Base-by-base conservation (phyloP, 2,113 vertebrate species). In the Anhinga rufa region DNA sequence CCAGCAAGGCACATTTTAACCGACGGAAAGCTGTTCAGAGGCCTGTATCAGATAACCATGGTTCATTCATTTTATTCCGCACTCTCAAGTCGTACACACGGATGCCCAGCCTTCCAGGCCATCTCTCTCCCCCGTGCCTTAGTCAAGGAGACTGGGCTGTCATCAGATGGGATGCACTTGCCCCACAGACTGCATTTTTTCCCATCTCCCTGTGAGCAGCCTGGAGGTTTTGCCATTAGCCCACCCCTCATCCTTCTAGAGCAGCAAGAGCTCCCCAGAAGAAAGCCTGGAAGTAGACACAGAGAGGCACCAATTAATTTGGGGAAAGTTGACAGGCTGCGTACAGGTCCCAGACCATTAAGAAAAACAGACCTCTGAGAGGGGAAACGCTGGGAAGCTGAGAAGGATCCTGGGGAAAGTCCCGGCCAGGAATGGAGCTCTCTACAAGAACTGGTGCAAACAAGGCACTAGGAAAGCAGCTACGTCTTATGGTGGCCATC, bases 361-460 rank as follows among this genome's bases (percentile, higher is more conserved):
- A 91, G 82, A 74, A 70, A 93, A 96, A 72, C 96, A 97, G 92
- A 96, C 14, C 29, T 94, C 74, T 89, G 81, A 83, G 62, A 93
- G 81, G 81, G 83, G 57, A 92, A 95, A 69, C 17, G 29, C 40
- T 6, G 31, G 52, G 83, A 96, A 96, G 58, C 61, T 52, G 58
- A 85, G 94, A 72, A 89, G 66, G 61, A 82, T 91, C 74, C 88
- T 89, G 70, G 57, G 88, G 83, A 88, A 96, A 92, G 66, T 49
- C 46, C 70, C 31, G 8, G 60, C 44, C 72, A 54, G 87, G 65
- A 91, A 44, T 2, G 17, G 77, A 93, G 70, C 38, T 57, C 36
- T 49, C 14, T 28, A 46, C 58, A 61, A 92, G 90, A 71, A 60
- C 38, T 86, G 65, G 52, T 86, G 74, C 29, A 70, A 48, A 64